phyloP scores from a whole-genome alignment of 2,113 vertebrate genomes.

The Ranitomeya variabilis region DNA sequence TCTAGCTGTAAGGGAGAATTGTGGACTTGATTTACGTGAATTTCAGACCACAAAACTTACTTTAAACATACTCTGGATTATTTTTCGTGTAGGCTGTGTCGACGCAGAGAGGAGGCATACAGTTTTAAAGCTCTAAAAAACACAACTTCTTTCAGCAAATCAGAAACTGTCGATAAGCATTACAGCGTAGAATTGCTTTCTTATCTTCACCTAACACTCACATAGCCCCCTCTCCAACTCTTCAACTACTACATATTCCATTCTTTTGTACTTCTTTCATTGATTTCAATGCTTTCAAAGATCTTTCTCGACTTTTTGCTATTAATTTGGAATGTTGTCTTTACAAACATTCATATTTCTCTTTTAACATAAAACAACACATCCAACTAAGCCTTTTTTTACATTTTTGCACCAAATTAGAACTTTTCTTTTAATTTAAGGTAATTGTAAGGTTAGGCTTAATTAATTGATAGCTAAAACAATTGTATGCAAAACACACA shows the following conservation, averaged over 20 bases:
- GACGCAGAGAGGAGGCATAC: background rate
- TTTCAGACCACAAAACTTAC: background rate
- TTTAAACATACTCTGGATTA: background rate
- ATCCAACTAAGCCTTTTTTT: background rate
- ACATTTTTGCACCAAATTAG: background rate
- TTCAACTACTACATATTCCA: slow-evolving; percentile 54
- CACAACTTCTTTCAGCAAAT: slow-evolving; percentile 26
- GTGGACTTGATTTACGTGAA: background rate
- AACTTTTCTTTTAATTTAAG: background rate
- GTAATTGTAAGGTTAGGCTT: background rate
- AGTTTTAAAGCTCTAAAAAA: slow-evolving; percentile 30
- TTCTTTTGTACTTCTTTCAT: slow-evolving; percentile 54
- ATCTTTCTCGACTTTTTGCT: background rate
- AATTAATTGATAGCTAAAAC: background rate
- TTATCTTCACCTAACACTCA: slow-evolving; percentile 70
- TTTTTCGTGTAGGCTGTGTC: background rate
- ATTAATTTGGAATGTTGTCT: background rate
- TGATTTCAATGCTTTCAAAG: slow-evolving; percentile 44
- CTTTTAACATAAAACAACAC: background rate
- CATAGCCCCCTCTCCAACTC: slow-evolving; percentile 60
- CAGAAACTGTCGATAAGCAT: slow-evolving; percentile 46
- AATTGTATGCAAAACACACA: background rate
- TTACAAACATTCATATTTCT: background rate
- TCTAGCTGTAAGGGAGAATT: background rate
- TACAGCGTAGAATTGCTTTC: slow-evolving; percentile 69